phyloP scores from a whole-genome alignment of 2,113 vertebrate species.

The Excalfactoria chinensis region DNA sequence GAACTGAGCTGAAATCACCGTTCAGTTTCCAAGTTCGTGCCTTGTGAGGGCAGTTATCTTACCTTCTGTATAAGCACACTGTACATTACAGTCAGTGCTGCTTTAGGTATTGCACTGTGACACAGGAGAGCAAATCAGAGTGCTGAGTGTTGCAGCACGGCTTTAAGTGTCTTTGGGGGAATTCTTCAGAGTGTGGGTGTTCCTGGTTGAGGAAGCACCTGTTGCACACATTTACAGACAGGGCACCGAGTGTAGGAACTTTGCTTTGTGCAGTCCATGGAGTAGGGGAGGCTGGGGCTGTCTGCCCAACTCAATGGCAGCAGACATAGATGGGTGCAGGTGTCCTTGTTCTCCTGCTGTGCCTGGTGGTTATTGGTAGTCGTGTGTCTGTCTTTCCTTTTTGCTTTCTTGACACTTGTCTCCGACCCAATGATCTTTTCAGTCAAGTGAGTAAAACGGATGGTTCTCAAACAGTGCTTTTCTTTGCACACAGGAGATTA shows the following conservation, averaged over 20 bases:
- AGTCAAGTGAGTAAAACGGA: neutral
- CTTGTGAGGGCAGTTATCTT: neutral
- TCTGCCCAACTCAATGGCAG: neutral
- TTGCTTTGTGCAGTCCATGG: neutral
- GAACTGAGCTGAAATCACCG: accelerated
- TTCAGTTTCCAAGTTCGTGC: neutral
- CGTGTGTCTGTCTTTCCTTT: neutral
- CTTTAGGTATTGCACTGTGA: neutral
- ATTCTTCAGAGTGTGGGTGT: neutral
- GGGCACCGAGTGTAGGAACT: neutral
- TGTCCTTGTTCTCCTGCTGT: neutral
- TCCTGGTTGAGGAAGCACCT: conserved; percentile 24
- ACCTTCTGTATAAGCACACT: neutral
- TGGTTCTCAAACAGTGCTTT: neutral
- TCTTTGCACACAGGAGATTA: neutral
- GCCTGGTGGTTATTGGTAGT: neutral
- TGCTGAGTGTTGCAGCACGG: neutral
- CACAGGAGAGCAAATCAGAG: neutral
- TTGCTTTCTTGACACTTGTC: neutral
- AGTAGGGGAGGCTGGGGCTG: neutral
- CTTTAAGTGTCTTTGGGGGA: neutral
- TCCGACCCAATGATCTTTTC: neutral
- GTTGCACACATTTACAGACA: neutral
- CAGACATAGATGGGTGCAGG: neutral
- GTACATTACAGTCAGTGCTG: neutral